These are phyloP conservation scores for Diplolepis rosae DNA, from an alignment of 2,888 invertebrate genomes.

Conservation along the genomic window DNA sequence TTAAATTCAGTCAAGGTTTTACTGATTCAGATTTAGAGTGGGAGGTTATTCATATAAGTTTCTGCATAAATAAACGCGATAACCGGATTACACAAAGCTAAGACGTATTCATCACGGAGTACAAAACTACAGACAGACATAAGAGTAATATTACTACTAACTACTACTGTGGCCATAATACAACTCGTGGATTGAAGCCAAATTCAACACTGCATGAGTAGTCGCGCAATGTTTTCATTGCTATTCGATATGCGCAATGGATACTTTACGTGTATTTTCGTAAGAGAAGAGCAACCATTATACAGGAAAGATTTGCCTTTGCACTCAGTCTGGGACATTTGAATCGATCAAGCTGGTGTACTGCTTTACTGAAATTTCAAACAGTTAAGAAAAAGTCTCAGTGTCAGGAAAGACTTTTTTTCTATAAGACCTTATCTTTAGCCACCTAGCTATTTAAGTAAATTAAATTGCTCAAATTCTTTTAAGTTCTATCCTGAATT, in stretches of 20 bases:
- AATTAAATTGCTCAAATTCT: too few species aligned
- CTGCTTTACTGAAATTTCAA: neutral
- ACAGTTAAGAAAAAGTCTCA: too few species aligned
- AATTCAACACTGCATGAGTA: conserved; percentile 50
- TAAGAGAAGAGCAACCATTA: neutral
- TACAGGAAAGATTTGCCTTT: neutral
- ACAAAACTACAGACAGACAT: neutral
- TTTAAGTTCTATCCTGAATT: too few species aligned
- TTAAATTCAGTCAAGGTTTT: too few species aligned
- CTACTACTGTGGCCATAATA: conserved; percentile 50
- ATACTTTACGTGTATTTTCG: neutral
- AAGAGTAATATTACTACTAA: conserved; percentile 28
- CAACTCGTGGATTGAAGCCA: conserved; percentile 57
- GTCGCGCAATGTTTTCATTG: conserved; percentile 52
- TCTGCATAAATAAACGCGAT: neutral
- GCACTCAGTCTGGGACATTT: neutral
- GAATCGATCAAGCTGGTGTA: neutral
- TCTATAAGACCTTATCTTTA: too few species aligned
- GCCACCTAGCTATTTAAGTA: too few species aligned
- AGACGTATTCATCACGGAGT: neutral
- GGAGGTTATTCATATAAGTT: too few species aligned
- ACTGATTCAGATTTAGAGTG: too few species aligned
- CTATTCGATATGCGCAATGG: conserved; percentile 53
- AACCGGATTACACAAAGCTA: neutral
- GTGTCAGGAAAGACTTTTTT: too few species aligned